These are phyloP conservation scores for Pygocentrus nattereri DNA, from an alignment of 2,797 vertebrate species.

Conservation along the genomic window DNA sequence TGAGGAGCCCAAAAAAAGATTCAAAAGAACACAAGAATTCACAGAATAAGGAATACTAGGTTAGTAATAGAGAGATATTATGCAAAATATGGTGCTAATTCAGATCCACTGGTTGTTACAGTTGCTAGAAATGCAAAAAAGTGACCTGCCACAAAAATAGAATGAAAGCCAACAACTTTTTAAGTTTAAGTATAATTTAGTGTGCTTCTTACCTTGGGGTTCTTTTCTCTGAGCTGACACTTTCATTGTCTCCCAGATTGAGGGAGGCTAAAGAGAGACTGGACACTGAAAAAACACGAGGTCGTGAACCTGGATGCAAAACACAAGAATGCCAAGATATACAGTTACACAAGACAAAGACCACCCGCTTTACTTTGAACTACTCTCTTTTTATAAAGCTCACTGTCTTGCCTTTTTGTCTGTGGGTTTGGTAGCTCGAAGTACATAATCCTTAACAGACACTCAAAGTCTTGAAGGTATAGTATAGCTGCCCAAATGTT, in stretches of 20 bases:
- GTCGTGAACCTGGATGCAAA: constrained; percentile 84
- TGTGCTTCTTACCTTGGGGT: constrained; percentile 85
- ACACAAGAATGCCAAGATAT: constrained; percentile 72
- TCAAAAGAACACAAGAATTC: constrained; percentile 45
- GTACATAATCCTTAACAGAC: background rate
- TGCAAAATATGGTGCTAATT: background rate
- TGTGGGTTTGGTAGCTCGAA: background rate
- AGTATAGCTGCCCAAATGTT: no score
- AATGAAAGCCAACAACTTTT: background rate
- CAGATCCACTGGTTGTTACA: background rate
- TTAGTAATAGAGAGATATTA: constrained; percentile 37
- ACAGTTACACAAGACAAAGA: constrained; percentile 67
- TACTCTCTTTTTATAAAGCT: constrained; percentile 48
- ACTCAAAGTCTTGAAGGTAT: background rate
- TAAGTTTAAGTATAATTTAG: background rate
- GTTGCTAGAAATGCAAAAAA: background rate
- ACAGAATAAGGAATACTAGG: constrained; percentile 15
- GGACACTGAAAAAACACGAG: constrained; percentile 94
- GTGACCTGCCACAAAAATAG: background rate
- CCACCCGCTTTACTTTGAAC: constrained; percentile 68
- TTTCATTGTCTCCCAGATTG: constrained; percentile 91
- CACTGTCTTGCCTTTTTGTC: background rate
- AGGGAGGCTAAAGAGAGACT: constrained; percentile 95
- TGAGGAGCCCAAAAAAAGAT: constrained; percentile 59
- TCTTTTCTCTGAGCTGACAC: constrained; percentile 91